Base-by-base conservation (phyloP, 92 coral and sea anemone species). In the Porites cylindrica region DNA sequence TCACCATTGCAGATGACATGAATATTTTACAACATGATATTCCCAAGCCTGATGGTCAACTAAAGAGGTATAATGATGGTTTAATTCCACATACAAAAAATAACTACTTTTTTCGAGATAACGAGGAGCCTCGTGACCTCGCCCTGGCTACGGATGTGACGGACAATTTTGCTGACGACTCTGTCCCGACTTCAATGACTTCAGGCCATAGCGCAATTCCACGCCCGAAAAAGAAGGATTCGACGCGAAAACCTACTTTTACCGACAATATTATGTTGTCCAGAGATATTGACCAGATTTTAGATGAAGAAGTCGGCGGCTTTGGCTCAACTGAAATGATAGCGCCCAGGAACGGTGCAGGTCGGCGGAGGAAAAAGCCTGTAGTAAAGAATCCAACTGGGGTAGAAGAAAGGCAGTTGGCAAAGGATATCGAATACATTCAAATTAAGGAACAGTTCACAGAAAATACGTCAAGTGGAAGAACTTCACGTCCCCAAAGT, bases 171-270 rank as follows among this genome's bases (percentile, higher is more conserved):
- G 1, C 78, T 52, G 16, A 52, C n/a, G 43, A 75, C 4, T 53
- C 78, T 4, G 51, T 13, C 8, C 1, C 18, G 8, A 3, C 78
- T n/a, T 8, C 47, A 12, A 53, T 75, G 63, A 52, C 84, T 24
- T 20, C 23, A 26, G 14, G 24, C 26, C 67, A n/a, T 8, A 11
- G 84, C 51, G 26, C 60, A 7, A 10, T 51, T 26, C 24, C 65
- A 51, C 84, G 75, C 26, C 84, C 66, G 26, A 74, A 74, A 51
- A 79, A 79, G 21, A 54, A 51, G 21, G 74, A 66, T 66, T 66
- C 51, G n/a, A 52, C 61, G 17, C 43, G 38, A 21, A 66, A 52
- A 80, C 84, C 75, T 8, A 67, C 20, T 8, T 74, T 74, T 20
- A 74, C 78, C 11, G 78, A 74, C 5, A n/a, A 74, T 52, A 7